Conservation (phyloP, 2,888 invertebrate species). For the Rhingia rostrata region DNA sequence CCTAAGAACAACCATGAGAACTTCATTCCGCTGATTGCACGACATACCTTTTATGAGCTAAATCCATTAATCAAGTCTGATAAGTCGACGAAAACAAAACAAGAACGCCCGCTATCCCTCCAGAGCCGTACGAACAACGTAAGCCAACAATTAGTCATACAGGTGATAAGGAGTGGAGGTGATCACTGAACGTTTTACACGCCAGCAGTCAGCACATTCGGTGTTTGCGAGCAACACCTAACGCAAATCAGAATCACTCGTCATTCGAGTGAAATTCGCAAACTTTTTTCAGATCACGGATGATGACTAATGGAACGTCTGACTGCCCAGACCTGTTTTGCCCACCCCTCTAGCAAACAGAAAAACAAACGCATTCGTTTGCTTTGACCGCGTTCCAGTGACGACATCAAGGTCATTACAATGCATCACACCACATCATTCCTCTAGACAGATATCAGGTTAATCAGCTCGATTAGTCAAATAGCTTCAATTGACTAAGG, state of each 20-base stretch:
- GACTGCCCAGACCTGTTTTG: slow-evolving; percentile 57
- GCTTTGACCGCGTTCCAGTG: slow-evolving; percentile 35
- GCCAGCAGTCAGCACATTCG: background rate
- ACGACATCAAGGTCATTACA: slow-evolving; percentile 64
- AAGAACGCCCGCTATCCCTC: background rate
- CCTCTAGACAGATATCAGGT: background rate
- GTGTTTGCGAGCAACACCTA: background rate
- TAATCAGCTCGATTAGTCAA: slow-evolving; percentile 35
- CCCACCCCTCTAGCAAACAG: background rate
- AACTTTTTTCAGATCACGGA: background rate
- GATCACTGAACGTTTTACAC: slow-evolving; percentile 29
- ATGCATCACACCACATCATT: too few relatives aligned
- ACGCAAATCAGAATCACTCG: slow-evolving; percentile 8
- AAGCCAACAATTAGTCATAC: slow-evolving; percentile 30
- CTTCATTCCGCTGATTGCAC: background rate
- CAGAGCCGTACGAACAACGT: slow-evolving; percentile 8
- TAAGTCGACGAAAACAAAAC: slow-evolving; percentile 20
- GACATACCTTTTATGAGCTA: background rate
- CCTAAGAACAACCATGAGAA: background rate
- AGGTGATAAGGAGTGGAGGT: slow-evolving; percentile 42
- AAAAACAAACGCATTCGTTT: slow-evolving; percentile 12
- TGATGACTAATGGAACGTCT: slow-evolving; percentile 32
- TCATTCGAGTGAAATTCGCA: background rate
- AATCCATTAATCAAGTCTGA: slow-evolving; percentile 21
- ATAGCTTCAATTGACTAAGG: slow-evolving; percentile 23